Conservation (phyloP, 2,888 invertebrate species). For the Aethes cnicana region DNA sequence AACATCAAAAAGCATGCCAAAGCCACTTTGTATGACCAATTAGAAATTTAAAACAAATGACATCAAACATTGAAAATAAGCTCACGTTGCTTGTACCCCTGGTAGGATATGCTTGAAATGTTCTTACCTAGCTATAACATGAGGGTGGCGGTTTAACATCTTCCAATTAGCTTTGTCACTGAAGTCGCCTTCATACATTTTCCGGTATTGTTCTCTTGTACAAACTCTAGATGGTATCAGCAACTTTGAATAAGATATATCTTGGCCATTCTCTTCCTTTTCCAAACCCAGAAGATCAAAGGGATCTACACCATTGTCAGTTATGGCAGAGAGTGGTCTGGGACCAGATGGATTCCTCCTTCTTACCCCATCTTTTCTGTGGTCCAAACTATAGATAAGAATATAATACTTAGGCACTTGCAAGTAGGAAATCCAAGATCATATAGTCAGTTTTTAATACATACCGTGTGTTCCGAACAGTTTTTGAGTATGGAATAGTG, state of each 20-base stretch:
- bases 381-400: conserved; percentile 71
- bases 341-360: conserved; percentile 91
- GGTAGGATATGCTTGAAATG: too few relatives aligned
- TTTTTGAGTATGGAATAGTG: conserved; percentile 91
- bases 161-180: conserved; percentile 71
- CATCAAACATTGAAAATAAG: too few relatives aligned
- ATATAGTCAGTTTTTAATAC: conserved; percentile 32
- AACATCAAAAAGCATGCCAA: conserved; percentile 16
- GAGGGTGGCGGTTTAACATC: conserved; percentile 71
- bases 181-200: conserved; percentile 74
- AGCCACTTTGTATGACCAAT: not conserved
- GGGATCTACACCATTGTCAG: conserved; percentile 91
- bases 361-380: conserved; percentile 87
- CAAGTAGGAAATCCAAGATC: not conserved
- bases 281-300: conserved; percentile 93
- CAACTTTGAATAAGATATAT: conserved; percentile 93
- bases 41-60: not conserved
- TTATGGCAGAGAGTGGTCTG: conserved; percentile 91
- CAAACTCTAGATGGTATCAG: conserved; percentile 87
- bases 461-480: conserved; percentile 84
- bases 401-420: conserved; percentile 6
- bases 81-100: too few relatives aligned
- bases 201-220: conserved; percentile 71
- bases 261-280: conserved; percentile 92
- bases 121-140: conserved; percentile 84